Percentiles rank a stretch among this genome's conserved stretches.
These are phyloP conservation scores for Todus mexicanus DNA, from an alignment of 2,797 vertebrate species.

Conservation along the genomic window DNA sequence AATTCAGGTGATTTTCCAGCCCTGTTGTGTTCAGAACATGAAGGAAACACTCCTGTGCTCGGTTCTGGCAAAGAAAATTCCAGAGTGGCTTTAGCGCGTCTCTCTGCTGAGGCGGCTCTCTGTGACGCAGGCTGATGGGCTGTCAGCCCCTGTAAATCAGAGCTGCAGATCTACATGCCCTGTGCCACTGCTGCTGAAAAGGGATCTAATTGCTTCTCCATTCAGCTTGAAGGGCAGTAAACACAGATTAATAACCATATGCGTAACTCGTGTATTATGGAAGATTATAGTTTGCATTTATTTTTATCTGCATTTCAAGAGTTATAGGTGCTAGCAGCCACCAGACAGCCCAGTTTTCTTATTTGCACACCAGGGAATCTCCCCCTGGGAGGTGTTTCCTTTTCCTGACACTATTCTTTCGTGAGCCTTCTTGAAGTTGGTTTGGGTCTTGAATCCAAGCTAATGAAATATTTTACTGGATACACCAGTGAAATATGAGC, in stretches of 20 bases:
- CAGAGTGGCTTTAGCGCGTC: neutral
- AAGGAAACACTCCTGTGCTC: neutral
- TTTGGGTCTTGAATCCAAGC: neutral
- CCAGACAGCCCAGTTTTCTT: neutral
- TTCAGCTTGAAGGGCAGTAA: slow-evolving; percentile 8
- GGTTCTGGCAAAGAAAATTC: neutral
- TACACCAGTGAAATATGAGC: neutral
- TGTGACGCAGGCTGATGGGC: slow-evolving; percentile 12
- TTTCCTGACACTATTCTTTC: neutral
- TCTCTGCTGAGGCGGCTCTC: slow-evolving; percentile 24
- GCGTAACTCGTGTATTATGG: neutral
- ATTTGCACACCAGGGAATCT: neutral
- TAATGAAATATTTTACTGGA: neutral
- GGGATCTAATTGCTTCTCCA: slow-evolving; percentile 10
- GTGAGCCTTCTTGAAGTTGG: neutral
- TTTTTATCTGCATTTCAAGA: neutral
- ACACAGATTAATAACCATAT: neutral
- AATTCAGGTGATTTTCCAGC: neutral
- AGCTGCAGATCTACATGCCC: neutral
- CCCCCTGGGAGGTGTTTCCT: neutral
- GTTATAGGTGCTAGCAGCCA: neutral
- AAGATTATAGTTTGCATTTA: neutral
- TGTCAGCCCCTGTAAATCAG: slow-evolving; percentile 44
- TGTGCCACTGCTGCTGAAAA: neutral
- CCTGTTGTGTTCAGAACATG: neutral